phyloP scores from a whole-genome alignment of 2,888 invertebrate species.

The Beris morrisii region DNA sequence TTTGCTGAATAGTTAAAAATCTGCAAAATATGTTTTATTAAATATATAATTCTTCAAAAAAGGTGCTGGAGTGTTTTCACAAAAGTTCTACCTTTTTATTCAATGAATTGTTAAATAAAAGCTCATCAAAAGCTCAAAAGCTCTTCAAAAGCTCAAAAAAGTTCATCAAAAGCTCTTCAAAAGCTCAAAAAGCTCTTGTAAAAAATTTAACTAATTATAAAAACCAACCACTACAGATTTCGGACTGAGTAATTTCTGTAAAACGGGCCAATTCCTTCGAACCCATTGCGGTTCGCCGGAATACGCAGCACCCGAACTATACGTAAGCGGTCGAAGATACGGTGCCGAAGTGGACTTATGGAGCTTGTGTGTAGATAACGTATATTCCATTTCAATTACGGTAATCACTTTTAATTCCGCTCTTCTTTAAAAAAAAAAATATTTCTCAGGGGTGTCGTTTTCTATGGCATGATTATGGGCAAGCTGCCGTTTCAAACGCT shows the following conservation, averaged over 20 bases:
- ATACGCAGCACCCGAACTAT: slow-evolving; percentile 78
- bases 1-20: too few species aligned
- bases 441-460: slow-evolving; percentile 66
- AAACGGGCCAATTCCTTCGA: slow-evolving; percentile 62
- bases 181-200: too few species aligned
- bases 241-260: slow-evolving; percentile 72
- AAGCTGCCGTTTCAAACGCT: slow-evolving; percentile 66
- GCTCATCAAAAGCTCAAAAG: too few species aligned
- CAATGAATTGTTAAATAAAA: too few species aligned
- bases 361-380: slow-evolving; percentile 63
- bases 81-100: too few species aligned
- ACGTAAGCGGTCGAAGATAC: slow-evolving; percentile 68
- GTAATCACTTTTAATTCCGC: slow-evolving; percentile 28
- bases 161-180: slow-evolving; percentile 1
- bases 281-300: slow-evolving; percentile 80
- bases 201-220: neutral
- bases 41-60: too few species aligned
- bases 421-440: slow-evolving; percentile 10
- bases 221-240: slow-evolving; percentile 60
- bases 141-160: slow-evolving; percentile 1
- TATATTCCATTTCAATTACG: slow-evolving; percentile 26
- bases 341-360: slow-evolving; percentile 78
- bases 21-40: too few species aligned
- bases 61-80: too few species aligned
- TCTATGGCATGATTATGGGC: slow-evolving; percentile 75